Evolutionary conservation across 2,888 invertebrate genomes (phyloP).

Genomic region (Aphelenchoides bicaudatus): DNA sequence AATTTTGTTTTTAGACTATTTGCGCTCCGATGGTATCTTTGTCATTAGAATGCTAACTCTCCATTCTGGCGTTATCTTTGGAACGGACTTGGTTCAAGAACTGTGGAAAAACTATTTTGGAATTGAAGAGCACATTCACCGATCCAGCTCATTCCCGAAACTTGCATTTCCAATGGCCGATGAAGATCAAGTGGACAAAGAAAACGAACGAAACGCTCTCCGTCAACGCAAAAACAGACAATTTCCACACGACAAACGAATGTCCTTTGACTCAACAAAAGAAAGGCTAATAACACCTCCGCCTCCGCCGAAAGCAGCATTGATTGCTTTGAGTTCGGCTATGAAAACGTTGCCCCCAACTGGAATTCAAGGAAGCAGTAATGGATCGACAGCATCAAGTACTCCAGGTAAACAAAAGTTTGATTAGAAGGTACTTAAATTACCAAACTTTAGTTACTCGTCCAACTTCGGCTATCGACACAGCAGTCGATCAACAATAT

Average conservation of each 20-base stretch:
- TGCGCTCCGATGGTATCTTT: conserved; percentile 58
- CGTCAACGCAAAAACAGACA: conserved; percentile 17
- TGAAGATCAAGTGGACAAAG: conserved; percentile 18
- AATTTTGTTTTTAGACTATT: no score
- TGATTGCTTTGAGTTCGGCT: neutral
- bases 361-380: no score
- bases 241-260: no score
- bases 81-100: conserved; percentile 55
- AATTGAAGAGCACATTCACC: conserved; percentile 42
- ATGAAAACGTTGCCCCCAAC: no score
- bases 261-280: neutral
- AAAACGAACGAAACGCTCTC: conserved; percentile 16
- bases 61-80: conserved; percentile 59
- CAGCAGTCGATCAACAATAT: no score
- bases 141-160: conserved; percentile 46
- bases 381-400: no score
- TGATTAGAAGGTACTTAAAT: no score
- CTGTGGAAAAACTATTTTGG: conserved; percentile 52
- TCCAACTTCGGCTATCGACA: no score
- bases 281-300: conserved; percentile 2
- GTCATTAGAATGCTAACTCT: conserved; percentile 59
- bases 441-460: no score
- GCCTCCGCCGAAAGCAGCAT: neutral
- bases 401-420: no score
- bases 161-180: conserved; percentile 6